A percentile compares a stretch with the other conserved stretches of the same genome.
phyloP scores from a whole-genome alignment of 2,888 invertebrate species.

The Drosophila setosimentum region DNA sequence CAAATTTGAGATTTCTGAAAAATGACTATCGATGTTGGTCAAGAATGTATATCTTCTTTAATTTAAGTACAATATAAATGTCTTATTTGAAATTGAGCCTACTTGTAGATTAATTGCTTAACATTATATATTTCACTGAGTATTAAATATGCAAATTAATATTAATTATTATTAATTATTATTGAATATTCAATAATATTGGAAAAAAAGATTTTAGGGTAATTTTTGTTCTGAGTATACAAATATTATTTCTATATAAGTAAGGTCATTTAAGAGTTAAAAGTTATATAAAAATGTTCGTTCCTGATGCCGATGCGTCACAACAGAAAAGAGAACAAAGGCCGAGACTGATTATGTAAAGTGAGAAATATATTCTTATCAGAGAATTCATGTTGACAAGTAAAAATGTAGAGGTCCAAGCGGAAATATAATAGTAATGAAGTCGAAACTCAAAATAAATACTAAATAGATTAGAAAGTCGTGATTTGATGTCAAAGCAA shows the following conservation, averaged over 20 bases:
- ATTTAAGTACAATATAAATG: neutral
- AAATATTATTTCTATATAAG: neutral
- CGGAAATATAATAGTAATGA: neutral
- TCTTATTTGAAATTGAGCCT: neutral
- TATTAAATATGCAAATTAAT: slow-evolving; percentile 27
- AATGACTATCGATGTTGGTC: neutral
- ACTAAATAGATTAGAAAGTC: neutral
- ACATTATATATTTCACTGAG: neutral
- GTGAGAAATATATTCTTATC: neutral
- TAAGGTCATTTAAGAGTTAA: neutral
- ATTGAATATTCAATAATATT: neutral
- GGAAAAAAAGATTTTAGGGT: neutral
- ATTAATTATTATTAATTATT: slow-evolving; percentile 26
- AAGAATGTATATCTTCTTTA: neutral
- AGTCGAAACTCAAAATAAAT: neutral
- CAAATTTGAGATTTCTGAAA: neutral
- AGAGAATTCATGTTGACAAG: too few relatives aligned
- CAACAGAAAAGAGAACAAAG: neutral
- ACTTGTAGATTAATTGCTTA: too few relatives aligned
- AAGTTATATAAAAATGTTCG: neutral
- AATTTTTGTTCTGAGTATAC: neutral
- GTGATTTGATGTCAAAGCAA: neutral
- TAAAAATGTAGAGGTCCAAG: neutral
- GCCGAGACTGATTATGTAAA: neutral
- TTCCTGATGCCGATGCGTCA: neutral